These are phyloP conservation scores for Tadarida brasiliensis DNA, from an alignment of 2,797 vertebrate species.

Conservation along the genomic window DNA sequence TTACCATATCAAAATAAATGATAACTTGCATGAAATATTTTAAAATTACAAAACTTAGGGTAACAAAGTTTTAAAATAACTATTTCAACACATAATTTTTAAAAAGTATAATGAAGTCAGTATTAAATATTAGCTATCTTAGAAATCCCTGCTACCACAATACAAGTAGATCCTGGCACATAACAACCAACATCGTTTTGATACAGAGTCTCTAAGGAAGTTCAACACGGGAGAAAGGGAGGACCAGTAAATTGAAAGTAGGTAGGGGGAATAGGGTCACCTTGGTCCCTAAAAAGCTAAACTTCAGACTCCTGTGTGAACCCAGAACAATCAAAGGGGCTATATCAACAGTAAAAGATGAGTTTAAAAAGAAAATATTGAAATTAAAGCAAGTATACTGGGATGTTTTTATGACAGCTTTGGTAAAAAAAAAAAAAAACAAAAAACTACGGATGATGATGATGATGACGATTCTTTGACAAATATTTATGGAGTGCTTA, in stretches of 20 bases:
- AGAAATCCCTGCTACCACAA: background rate
- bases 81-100: background rate
- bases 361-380: background rate
- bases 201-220: background rate
- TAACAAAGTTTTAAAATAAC: background rate
- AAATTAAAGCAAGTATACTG: background rate
- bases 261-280: background rate
- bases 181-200: background rate
- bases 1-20: background rate
- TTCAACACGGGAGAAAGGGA: background rate
- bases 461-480: background rate
- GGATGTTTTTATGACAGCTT: background rate
- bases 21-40: background rate
- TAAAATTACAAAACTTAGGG: background rate
- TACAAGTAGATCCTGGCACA: background rate
- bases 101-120: background rate
- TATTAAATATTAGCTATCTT: background rate
- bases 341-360: background rate
- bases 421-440: background rate
- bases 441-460: background rate
- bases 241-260: background rate
- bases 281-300: background rate
- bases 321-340: background rate
- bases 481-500: background rate
- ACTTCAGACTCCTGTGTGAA: background rate